These are phyloP conservation scores for Lampris megalopsis DNA, from an alignment of 2,113 vertebrate species.

Conservation along the genomic window DNA sequence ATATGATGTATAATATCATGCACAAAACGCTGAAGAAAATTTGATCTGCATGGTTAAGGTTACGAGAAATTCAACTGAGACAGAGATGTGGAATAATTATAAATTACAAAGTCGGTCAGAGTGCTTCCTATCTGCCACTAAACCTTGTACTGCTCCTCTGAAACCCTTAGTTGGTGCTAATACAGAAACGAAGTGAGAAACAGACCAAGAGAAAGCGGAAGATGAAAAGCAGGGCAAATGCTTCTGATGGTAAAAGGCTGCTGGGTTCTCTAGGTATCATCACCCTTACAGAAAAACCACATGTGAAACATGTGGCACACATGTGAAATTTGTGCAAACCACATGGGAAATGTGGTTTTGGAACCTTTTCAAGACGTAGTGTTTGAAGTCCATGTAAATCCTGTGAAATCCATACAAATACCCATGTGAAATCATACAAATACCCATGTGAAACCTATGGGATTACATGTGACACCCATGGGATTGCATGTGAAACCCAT, in stretches of 20 bases:
- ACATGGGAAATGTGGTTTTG: too few relatives aligned
- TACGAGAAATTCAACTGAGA: conserved; percentile 36
- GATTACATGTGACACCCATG: too few relatives aligned
- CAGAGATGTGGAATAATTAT: conserved; percentile 41
- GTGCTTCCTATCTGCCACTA: not conserved
- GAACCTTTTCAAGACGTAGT: too few relatives aligned
- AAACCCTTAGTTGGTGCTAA: too few relatives aligned
- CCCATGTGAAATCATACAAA: too few relatives aligned
- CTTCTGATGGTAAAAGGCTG: conserved; percentile 10
- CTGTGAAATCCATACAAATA: too few relatives aligned
- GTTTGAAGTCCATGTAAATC: too few relatives aligned
- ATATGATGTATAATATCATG: conserved; percentile 49
- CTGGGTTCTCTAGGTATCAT: not conserved
- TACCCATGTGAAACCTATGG: too few relatives aligned
- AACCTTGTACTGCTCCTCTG: not conserved
- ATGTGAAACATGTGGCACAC: too few relatives aligned
- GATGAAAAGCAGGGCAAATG: not conserved
- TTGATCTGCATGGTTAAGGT: conserved; percentile 30
- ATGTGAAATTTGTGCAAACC: too few relatives aligned
- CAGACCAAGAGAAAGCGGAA: not conserved
- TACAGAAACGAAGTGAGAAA: conserved; percentile 26
- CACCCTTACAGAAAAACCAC: too few relatives aligned
- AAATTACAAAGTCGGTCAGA: conserved; percentile 8
- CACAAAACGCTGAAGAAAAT: not conserved
- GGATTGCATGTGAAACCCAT: too few relatives aligned